Conservation (phyloP, 1,140 invertebrate species). For the Centruroides sculpturatus region DNA sequence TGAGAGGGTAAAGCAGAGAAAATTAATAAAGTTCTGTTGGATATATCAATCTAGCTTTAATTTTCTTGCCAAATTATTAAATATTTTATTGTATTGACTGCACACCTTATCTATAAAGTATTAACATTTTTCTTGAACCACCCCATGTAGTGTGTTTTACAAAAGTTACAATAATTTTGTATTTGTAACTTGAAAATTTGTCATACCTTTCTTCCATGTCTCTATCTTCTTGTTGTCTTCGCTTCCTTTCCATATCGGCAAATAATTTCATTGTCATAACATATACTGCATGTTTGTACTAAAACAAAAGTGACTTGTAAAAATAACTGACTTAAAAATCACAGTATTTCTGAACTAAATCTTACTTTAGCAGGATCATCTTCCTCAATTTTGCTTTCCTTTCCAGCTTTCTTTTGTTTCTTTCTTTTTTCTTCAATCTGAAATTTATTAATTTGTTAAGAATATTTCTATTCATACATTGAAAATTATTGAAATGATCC, state of each 20-base stretch:
- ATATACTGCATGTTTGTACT: slow-evolving; percentile 87
- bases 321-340: background rate
- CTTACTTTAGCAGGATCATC: slow-evolving; percentile 63
- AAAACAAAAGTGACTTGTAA: slow-evolving; percentile 14
- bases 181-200: background rate
- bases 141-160: background rate
- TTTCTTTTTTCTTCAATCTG: slow-evolving; percentile 89
- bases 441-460: background rate
- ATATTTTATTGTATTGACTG: no score
- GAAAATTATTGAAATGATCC: no score
- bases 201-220: slow-evolving; percentile 72
- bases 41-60: no score
- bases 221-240: slow-evolving; percentile 60
- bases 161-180: background rate
- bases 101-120: background rate
- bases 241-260: slow-evolving; percentile 84
- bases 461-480: no score
- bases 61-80: no score
- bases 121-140: background rate
- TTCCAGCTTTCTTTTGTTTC: slow-evolving; percentile 86
- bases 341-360: background rate
- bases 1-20: no score
- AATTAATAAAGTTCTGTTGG: no score
- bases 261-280: slow-evolving; percentile 98
- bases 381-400: slow-evolving; percentile 66